These are phyloP conservation scores for Terebella lapidaria DNA, from an alignment of 2,888 invertebrate genomes.

Conservation along the genomic window DNA sequence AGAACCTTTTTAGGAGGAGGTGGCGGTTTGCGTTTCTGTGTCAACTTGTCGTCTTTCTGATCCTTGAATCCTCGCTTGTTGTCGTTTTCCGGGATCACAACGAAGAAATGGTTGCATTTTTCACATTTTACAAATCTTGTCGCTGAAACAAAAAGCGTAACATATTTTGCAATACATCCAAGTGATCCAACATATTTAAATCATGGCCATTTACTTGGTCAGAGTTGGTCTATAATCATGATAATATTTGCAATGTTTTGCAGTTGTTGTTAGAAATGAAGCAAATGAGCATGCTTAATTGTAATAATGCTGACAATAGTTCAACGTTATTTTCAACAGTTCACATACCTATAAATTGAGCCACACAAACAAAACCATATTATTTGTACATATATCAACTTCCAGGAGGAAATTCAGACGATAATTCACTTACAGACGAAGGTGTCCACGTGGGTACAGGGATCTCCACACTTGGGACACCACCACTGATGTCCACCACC, in stretches of 20 bases:
- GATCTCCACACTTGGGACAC: constrained; percentile 96
- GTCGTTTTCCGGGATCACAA: constrained; percentile 88
- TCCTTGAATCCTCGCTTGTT: constrained; percentile 79
- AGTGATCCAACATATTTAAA: background rate
- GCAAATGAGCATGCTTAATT: too few species aligned
- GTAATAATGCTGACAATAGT: too few species aligned
- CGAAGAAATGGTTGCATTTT: constrained; percentile 96
- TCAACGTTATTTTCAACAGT: too few species aligned
- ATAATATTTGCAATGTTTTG: too few species aligned
- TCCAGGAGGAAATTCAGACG: too few species aligned
- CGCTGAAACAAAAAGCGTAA: constrained; percentile 60
- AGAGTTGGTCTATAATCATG: too few species aligned
- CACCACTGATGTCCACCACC: constrained; percentile 34
- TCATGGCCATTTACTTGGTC: too few species aligned
- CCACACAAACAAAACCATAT: too few species aligned
- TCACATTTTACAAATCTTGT: constrained; percentile 96
- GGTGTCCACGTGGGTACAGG: constrained; percentile 95
- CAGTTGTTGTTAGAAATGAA: too few species aligned
- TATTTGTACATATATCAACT: too few species aligned
- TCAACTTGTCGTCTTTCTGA: constrained; percentile 27
- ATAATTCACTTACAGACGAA: constrained; percentile 73
- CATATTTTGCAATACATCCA: background rate
- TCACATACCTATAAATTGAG: too few species aligned
- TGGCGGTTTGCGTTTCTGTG: constrained; percentile 62
- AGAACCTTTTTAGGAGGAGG: constrained; percentile 85